Evolutionary conservation across 2,888 invertebrate genomes (phyloP).

Genomic region (Phalangium opilio): DNA sequence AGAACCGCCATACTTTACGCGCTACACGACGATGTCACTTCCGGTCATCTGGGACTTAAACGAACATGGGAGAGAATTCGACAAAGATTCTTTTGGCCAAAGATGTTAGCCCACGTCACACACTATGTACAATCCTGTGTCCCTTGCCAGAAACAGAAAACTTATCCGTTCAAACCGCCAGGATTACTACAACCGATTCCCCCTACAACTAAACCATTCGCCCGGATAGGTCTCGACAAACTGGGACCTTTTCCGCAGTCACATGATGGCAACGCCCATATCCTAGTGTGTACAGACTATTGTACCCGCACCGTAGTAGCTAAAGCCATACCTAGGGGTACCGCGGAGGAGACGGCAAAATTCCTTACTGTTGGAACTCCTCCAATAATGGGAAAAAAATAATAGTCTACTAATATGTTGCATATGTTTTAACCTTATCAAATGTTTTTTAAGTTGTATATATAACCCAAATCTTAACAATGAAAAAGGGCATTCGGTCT

Average conservation of each 20-base stretch:
- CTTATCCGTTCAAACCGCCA: background rate
- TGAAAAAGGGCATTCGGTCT: no score
- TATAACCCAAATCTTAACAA: no score
- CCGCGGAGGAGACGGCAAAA: no score
- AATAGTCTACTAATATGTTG: no score
- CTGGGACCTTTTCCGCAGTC: conserved; percentile 6
- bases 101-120: conserved; percentile 9
- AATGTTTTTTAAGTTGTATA: no score
- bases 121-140: conserved; percentile 12
- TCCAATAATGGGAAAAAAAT: no score
- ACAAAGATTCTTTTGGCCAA: conserved; percentile 16
- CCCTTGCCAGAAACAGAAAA: conserved; percentile 15
- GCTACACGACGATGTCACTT: conserved; percentile 9
- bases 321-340: no score
- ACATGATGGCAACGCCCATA: conserved; percentile 5
- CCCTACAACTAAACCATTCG: conserved; percentile 2
- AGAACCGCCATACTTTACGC: no score
- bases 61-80: conserved; percentile 10
- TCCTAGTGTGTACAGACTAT: no score
- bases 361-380: no score
- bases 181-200: background rate
- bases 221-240: conserved; percentile 5
- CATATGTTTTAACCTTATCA: no score
- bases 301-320: no score
- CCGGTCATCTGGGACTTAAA: conserved; percentile 16